Evolutionary conservation across 1,140 invertebrate species (phyloP).

Genomic region (Brachionus calyciflorus): DNA sequence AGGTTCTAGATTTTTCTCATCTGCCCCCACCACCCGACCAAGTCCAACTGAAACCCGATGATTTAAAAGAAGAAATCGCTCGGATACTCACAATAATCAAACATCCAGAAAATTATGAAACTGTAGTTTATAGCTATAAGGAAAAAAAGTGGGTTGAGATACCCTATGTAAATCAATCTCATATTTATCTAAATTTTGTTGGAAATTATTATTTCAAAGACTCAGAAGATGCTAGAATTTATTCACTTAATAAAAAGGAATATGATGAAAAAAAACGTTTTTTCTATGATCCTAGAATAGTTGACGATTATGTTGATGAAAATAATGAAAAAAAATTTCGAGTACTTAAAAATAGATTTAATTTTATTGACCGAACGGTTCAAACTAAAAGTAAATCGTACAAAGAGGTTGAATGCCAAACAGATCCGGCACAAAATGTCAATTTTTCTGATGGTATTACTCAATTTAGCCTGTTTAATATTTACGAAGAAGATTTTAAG

Average conservation of each 20-base stretch:
- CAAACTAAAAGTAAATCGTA: not conserved
- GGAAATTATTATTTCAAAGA: conserved; percentile 61
- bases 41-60: conserved; percentile 51
- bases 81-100: conserved; percentile 72
- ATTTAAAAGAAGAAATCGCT: conserved; percentile 78
- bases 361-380: not conserved
- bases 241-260: conserved; percentile 48
- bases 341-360: conserved; percentile 37
- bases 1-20: conserved; percentile 1
- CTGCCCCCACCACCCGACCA: not conserved
- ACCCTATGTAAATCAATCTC: conserved; percentile 57
- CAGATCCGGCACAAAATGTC: conserved; percentile 5
- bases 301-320: conserved; percentile 27
- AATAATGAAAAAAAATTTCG: not conserved
- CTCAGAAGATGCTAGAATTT: conserved; percentile 59
- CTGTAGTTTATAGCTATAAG: conserved; percentile 60
- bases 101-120: conserved; percentile 65
- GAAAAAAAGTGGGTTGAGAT: conserved; percentile 53
- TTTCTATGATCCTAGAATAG: conserved; percentile 11
- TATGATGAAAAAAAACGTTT: not conserved
- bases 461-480: not conserved
- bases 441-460: conserved; percentile 19
- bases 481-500: conserved; percentile 26
- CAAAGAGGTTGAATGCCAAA: not conserved
- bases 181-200: conserved; percentile 59